Conservation (phyloP, 2,888 invertebrate species). For the Syrphus vitripennis region DNA sequence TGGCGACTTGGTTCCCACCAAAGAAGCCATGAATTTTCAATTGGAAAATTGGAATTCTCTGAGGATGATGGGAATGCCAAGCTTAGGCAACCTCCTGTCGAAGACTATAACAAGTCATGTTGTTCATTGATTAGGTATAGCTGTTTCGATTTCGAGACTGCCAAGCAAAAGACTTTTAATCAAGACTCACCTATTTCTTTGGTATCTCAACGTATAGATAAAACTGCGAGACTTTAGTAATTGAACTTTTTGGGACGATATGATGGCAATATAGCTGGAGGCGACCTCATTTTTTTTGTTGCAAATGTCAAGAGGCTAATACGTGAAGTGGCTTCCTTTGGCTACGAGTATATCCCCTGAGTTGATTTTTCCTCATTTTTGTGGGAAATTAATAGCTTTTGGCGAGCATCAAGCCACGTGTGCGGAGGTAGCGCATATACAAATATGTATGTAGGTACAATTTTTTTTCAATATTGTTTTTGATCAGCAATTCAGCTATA, state of each 20-base stretch:
- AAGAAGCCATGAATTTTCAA: neutral
- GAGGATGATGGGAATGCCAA: neutral
- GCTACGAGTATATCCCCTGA: slow-evolving; percentile 35
- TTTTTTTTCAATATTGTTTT: slow-evolving; percentile 18
- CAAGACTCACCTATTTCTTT: slow-evolving; percentile 21
- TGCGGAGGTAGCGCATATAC: slow-evolving; percentile 47
- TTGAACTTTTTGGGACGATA: slow-evolving; percentile 57
- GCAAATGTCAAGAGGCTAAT: slow-evolving; percentile 79
- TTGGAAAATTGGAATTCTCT: slow-evolving; percentile 3
- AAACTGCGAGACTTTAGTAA: slow-evolving; percentile 21
- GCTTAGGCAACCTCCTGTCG: slow-evolving; percentile 31
- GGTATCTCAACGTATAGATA: neutral
- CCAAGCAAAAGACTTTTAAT: slow-evolving; percentile 37
- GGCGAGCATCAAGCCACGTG: slow-evolving; percentile 24
- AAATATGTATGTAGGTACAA: slow-evolving; percentile 13
- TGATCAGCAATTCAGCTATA: slow-evolving; percentile 22
- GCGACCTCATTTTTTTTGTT: slow-evolving; percentile 68
- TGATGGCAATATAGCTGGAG: slow-evolving; percentile 45
- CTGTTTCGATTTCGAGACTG: slow-evolving; percentile 10
- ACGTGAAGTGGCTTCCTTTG: slow-evolving; percentile 78
- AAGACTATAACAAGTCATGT: slow-evolving; percentile 31
- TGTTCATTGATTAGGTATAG: slow-evolving; percentile 63
- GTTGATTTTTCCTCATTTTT: neutral
- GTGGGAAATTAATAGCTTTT: slow-evolving; percentile 54
- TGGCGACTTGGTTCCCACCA: slow-evolving; percentile 56